Evolutionary conservation across 2,888 invertebrate species (phyloP).

Genomic region (Dysmachus trigonus): DNA sequence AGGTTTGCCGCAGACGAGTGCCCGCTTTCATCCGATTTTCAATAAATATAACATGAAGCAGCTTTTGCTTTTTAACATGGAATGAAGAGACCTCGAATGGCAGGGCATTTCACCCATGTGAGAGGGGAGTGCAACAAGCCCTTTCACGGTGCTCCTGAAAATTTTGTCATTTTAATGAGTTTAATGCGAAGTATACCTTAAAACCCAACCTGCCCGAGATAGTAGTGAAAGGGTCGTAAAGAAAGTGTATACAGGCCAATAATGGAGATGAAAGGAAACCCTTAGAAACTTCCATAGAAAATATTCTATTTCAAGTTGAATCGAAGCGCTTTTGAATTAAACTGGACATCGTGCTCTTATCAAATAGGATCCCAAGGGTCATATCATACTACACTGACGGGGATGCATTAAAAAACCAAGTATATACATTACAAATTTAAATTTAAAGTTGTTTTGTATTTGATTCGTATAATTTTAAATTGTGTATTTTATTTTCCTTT

Average conservation of each 20-base stretch:
- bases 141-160: not conserved
- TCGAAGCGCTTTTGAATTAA: not conserved
- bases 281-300: not conserved
- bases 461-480: too few species aligned
- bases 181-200: not conserved
- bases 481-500: too few species aligned
- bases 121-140: not conserved
- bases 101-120: not conserved
- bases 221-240: not conserved
- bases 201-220: not conserved
- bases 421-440: too few species aligned
- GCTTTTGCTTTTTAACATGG: not conserved
- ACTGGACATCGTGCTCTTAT: not conserved
- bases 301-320: not conserved
- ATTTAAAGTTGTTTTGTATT: too few species aligned
- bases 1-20: not conserved
- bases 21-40: conserved; percentile 24
- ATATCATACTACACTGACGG: not conserved
- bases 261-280: not conserved
- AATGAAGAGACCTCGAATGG: not conserved
- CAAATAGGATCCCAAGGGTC: not conserved
- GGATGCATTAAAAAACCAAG: not conserved
- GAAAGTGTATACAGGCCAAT: not conserved
- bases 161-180: conserved; percentile 15
- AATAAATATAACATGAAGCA: conserved; percentile 26